Evolutionary conservation across 2,797 vertebrate species (phyloP).

Genomic region (Xiphorhynchus erythropygius): DNA sequence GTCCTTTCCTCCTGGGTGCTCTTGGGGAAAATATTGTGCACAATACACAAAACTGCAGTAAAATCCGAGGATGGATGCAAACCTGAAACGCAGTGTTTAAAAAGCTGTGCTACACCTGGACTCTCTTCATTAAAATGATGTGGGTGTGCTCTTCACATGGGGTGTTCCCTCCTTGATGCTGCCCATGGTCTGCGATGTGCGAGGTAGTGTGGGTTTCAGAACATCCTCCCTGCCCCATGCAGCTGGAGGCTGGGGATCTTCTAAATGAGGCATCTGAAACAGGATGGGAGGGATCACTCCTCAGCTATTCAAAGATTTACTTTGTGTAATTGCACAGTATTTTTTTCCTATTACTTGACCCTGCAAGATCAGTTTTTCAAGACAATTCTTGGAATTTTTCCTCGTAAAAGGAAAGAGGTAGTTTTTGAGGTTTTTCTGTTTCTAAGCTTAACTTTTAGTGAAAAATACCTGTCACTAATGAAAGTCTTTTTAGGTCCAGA

Average conservation of each 20-base stretch:
- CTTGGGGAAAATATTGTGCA: not conserved
- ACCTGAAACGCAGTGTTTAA: not conserved
- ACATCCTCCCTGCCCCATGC: not conserved
- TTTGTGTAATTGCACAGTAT: not conserved
- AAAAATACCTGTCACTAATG: not conserved
- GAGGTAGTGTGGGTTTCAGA: not conserved
- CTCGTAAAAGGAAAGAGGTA: not conserved
- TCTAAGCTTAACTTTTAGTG: not conserved
- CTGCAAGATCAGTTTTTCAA: not conserved
- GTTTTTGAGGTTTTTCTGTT: not conserved
- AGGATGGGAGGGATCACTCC: not conserved
- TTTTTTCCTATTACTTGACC: not conserved
- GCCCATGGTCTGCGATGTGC: fast-evolving
- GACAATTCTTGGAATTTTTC: not conserved
- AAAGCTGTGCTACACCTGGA: not conserved
- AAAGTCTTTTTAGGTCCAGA: not conserved
- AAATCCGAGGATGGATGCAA: not conserved
- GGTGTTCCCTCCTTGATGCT: not conserved
- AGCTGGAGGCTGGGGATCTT: not conserved
- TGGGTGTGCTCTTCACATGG: not conserved
- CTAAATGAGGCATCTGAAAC: not conserved
- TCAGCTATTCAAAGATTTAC: not conserved
- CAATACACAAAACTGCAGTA: not conserved
- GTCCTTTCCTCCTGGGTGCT: not conserved
- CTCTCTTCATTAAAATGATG: not conserved